Evolutionary conservation across 2,113 vertebrate species (phyloP), one percentile per base, ranked within the genome.

Genomic region (Apaloderma vittatum): DNA sequence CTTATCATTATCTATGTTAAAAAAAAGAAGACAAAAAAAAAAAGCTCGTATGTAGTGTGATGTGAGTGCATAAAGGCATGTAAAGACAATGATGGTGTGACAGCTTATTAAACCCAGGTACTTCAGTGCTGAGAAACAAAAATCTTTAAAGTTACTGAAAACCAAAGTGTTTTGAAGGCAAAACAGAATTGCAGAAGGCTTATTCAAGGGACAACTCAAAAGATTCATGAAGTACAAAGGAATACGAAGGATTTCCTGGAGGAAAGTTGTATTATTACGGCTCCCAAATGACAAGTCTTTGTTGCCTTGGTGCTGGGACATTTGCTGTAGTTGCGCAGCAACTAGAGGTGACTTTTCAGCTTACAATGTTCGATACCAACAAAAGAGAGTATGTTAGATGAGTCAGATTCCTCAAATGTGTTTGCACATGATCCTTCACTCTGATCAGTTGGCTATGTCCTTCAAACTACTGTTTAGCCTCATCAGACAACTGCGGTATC

Each of bases 81-180:
- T 65, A 36, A 81, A 93, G 76, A 74, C 52, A 88, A 26, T 87
- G 45, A 57, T 90, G 68, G 18, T 75, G 27, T 94, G 91, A 96
- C 88, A 93, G 79, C 83, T 97, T 91, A 93, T 96, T 97, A 94
- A 93, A 92, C 18, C 22, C 57, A 85, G 65, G 49, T 86, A 18
- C 49, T 94, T 88, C 29, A 88, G n/a, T 71, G 65, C 52, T 78
- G 36, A 82, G 73, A 89, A 85, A 57, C 43, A 90, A 94, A 85
- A 66, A 52, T 52, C 68, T 96, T 92, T 32, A 68, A 74, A 71
- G 15, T 77, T 63, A 8, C 61, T 91, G 61, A 75, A 88, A 92
- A 91, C 18, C 7, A 37, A 59, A 77, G 62, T 13, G 5, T 78
- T 72, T 4, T 34, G 45, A 89, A 88, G 36, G 49, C 52, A 85